Base-by-base conservation (phyloP, 2,113 vertebrate species). In the Urocolius indicus region DNA sequence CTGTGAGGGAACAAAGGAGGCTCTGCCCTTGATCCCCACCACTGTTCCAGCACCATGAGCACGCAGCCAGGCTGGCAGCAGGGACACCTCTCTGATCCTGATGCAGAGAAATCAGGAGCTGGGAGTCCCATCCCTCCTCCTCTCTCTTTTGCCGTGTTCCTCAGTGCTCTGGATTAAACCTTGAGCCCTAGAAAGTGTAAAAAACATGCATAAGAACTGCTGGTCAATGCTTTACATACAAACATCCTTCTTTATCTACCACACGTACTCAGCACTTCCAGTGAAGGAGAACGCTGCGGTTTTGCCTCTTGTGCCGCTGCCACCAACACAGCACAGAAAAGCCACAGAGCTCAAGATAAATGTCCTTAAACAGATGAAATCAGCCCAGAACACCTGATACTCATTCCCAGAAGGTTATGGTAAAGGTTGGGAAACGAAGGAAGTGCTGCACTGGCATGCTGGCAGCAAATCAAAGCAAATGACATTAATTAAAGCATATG, bases 381-480 rank as follows among this genome's bases (percentile, higher is more conserved):
- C 76, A 52, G 13, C 82, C 1, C 1, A 52, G 91, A 90, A 91
- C 91, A 93, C 94, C 96, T 91, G 95, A 95, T 95, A 91, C 79
- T 87, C 84, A 81, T 97, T 93, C 80, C 90, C 92, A 90, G 51
- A 79, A 84, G 93, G 92, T 95, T 95, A 90, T 4, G 23, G 77
- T 55, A 32, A 69, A 83, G 95, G 75, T 79, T 94, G 94, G 36
- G 8, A 93, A 97, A 84, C 1, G 41, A 91, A 97, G 93, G 90
- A 97, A 95, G 92, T 94, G 89, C 87, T 0, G 63, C 54, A 16
- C 61, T 96, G 96, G 83, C 94, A 95, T 48, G 88, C 87, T 97
- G 96, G 96, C 97, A 96, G 94, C 89, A 72, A 96, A 96, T 97
- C 95, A 96, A 93, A 97, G 89, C 83, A 54, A 94, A 78, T 94